Evolutionary conservation across 2,888 invertebrate genomes (phyloP).

Genomic region (Lissonota sp.): DNA sequence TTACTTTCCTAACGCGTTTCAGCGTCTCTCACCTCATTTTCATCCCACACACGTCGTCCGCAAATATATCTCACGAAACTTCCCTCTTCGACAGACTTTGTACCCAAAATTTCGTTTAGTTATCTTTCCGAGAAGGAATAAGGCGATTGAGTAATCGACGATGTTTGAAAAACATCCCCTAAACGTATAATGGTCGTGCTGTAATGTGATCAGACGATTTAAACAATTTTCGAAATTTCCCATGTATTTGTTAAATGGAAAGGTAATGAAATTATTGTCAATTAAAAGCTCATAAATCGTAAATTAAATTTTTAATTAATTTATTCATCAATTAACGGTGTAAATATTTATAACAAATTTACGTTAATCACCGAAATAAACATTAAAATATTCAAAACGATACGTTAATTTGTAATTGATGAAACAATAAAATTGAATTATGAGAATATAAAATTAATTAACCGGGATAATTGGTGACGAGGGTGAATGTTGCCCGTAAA

Average conservation of each 20-base stretch:
- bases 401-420: too few relatives aligned
- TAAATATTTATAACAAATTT: too few relatives aligned
- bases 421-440: too few relatives aligned
- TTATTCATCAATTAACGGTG: not conserved
- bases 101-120: not conserved
- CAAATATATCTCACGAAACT: conserved; percentile 38
- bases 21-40: conserved; percentile 21
- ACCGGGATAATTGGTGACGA: too few relatives aligned
- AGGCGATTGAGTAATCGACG: conserved; percentile 11
- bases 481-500: conserved; percentile 1
- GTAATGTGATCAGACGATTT: not conserved
- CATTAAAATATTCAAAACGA: too few relatives aligned
- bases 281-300: too few relatives aligned
- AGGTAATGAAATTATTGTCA: too few relatives aligned
- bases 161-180: not conserved
- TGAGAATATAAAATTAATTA: too few relatives aligned
- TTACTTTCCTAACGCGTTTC: conserved; percentile 48
- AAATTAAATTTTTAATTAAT: not conserved
- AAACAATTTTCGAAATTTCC: too few relatives aligned
- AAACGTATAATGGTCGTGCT: too few relatives aligned
- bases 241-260: too few relatives aligned
- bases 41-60: conserved; percentile 4
- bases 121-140: conserved; percentile 20
- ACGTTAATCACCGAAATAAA: too few relatives aligned
- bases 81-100: conserved; percentile 15